Conservation (phyloP, 1,140 invertebrate genomes). For the Notospermus geniculatus region DNA sequence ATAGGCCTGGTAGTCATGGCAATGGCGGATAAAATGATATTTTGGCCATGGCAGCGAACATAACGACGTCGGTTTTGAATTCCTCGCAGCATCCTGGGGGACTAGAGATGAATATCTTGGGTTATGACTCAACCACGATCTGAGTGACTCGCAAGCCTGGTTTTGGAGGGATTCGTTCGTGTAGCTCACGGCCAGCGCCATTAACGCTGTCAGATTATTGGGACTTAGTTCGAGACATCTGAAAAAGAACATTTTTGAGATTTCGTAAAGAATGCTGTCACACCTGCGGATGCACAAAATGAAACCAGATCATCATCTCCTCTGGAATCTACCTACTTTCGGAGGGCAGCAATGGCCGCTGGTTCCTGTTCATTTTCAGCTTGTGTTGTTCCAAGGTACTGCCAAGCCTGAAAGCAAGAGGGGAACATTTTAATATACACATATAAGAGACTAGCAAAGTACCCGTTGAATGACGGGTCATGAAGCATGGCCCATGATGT, state of each 20-base stretch:
- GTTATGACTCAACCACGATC: slow-evolving; percentile 81
- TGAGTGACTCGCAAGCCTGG: slow-evolving; percentile 61
- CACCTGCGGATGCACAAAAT: too few species aligned
- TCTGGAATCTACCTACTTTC: slow-evolving; percentile 64
- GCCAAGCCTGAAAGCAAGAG: slow-evolving; percentile 56
- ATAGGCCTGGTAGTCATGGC: too few species aligned
- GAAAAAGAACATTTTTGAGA: slow-evolving; percentile 48
- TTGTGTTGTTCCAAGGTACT: slow-evolving; percentile 72
- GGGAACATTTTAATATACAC: neutral
- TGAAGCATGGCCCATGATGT: too few species aligned
- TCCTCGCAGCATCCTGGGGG: slow-evolving; percentile 32
- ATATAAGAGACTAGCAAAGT: too few species aligned
- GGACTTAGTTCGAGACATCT: slow-evolving; percentile 75
- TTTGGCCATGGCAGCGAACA: slow-evolving; percentile 33
- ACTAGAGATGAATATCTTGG: slow-evolving; percentile 78
- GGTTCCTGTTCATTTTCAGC: slow-evolving; percentile 91
- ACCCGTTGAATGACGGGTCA: too few species aligned
- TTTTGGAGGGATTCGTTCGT: slow-evolving; percentile 80
- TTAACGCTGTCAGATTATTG: slow-evolving; percentile 77
- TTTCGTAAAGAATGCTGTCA: neutral
- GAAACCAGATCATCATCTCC: too few species aligned
- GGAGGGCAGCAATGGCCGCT: slow-evolving; percentile 82
- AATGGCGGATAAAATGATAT: too few species aligned
- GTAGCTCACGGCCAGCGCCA: slow-evolving; percentile 89
- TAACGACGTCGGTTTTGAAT: slow-evolving; percentile 35